These are phyloP conservation scores for Malurus splendens DNA, from an alignment of 2,797 vertebrate genomes.

Conservation along the genomic window DNA sequence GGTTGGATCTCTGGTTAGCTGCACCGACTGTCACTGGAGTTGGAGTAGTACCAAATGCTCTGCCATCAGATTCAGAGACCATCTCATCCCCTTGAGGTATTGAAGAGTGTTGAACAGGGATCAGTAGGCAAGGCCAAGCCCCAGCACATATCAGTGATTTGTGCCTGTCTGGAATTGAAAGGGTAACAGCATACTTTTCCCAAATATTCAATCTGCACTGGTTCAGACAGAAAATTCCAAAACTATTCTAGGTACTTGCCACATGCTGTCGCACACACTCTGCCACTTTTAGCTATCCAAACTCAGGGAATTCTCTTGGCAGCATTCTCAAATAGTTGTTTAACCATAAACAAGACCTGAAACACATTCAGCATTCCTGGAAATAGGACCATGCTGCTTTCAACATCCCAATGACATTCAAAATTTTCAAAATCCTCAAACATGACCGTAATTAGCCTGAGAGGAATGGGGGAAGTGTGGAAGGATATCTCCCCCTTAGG, in stretches of 20 bases:
- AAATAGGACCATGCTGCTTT: neutral
- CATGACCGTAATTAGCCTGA: neutral
- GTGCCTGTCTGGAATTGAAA: neutral
- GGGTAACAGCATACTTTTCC: neutral
- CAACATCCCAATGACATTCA: neutral
- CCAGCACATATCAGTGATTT: neutral
- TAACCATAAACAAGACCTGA: neutral
- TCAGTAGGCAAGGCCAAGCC: neutral
- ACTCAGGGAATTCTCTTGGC: neutral
- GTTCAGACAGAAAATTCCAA: neutral
- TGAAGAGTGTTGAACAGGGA: neutral
- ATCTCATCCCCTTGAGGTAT: neutral
- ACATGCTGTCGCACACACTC: neutral
- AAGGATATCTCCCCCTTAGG: neutral
- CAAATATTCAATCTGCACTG: neutral
- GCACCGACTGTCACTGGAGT: fast-evolving
- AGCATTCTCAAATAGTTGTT: neutral
- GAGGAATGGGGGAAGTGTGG: neutral
- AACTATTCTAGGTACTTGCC: neutral
- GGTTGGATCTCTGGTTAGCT: neutral
- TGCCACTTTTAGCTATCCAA: neutral
- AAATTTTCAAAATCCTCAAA: neutral
- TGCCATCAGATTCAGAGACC: neutral
- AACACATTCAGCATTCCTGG: neutral
- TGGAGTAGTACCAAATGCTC: neutral